A percentile compares a stretch with the other conserved stretches of the same genome.
Conservation (phyloP, 2,797 vertebrate genomes). For the Naso thynnoides region DNA sequence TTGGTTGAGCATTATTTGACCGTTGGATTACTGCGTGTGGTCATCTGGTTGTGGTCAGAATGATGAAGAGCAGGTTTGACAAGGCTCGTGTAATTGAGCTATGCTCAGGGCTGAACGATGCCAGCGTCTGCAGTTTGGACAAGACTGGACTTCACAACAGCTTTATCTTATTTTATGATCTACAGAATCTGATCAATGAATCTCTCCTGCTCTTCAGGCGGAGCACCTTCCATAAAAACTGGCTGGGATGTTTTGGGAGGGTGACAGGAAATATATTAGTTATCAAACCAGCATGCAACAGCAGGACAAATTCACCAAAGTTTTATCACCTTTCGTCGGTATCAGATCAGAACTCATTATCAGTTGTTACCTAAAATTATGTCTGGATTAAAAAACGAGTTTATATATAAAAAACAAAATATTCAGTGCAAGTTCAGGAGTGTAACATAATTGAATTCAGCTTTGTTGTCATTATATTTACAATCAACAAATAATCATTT, state of each 20-base stretch:
- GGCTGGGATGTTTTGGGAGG: neutral
- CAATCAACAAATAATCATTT: neutral
- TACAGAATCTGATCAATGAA: neutral
- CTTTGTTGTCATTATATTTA: neutral
- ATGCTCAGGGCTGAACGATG: neutral
- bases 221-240: neutral
- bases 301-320: too few relatives aligned
- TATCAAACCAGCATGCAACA: neutral
- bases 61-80: conserved; percentile 23
- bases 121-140: conserved; percentile 2
- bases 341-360: too few relatives aligned
- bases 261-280: neutral
- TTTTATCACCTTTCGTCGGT: too few relatives aligned
- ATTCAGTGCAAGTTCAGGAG: neutral
- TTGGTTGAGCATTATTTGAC: conserved; percentile 41
- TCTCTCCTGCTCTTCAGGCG: neutral
- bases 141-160: neutral
- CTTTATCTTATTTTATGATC: conserved; percentile 8
- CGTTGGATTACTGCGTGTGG: conserved; percentile 19
- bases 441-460: neutral
- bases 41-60: conserved; percentile 32
- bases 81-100: conserved; percentile 17
- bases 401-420: too few relatives aligned
- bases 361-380: too few relatives aligned
- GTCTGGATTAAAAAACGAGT: too few relatives aligned